Conservation (phyloP, 2,113 vertebrate genomes). For the Dunckerocampus dactyliophorus region DNA sequence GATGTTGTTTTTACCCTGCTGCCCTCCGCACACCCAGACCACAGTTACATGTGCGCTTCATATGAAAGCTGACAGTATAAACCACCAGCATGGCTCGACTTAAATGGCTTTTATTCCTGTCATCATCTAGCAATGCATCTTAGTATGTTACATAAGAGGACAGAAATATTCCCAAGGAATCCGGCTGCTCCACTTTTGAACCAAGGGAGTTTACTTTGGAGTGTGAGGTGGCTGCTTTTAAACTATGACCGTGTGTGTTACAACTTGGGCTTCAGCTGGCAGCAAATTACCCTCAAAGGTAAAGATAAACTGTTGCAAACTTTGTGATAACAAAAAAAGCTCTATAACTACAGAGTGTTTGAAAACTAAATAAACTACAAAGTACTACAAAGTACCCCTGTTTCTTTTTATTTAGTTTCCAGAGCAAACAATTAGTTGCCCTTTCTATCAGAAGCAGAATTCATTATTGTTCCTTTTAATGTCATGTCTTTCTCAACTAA, state of each 20-base stretch:
- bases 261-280: background rate
- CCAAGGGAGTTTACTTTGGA: background rate
- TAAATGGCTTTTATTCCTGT: background rate
- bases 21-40: background rate
- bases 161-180: constrained; percentile 2
- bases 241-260: no score
- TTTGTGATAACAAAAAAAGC: background rate
- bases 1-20: background rate
- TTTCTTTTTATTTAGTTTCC: background rate
- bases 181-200: background rate
- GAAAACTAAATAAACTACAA: no score
- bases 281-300: background rate
- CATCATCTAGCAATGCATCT: background rate
- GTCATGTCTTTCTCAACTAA: background rate
- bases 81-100: background rate
- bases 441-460: background rate
- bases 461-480: background rate
- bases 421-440: no score
- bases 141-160: constrained; percentile 18
- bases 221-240: background rate
- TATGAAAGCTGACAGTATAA: background rate
- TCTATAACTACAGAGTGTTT: no score
- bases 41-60: background rate
- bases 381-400: no score
- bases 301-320: background rate